Evolutionary conservation across 92 coral and sea anemone species (phyloP), one percentile per base, ranked within the genome.

Genomic region (Epizoanthus illoricatus): DNA sequence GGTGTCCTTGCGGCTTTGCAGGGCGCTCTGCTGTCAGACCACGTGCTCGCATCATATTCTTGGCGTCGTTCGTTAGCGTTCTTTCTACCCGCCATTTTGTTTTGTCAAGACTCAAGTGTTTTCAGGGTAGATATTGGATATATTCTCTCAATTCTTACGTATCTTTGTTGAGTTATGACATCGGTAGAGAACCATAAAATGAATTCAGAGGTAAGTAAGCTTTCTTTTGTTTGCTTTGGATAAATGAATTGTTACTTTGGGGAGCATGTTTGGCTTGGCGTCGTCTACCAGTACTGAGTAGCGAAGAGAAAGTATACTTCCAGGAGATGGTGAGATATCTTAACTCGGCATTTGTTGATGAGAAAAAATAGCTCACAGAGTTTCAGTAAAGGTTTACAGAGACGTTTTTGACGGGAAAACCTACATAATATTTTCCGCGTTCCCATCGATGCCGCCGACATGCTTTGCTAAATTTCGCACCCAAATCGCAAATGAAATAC

Each of bases 111-210:
- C 11, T 42, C n/a, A n/a, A n/a, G n/a, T n/a, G n/a, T 78, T 78
- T 78, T 55, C 8, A 15, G 45, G 71, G 39, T 41, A 41, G 28
- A 62, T 69, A 63, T 78, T 78, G 82, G 82, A 69, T 41, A 42
- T 41, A 43, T 19, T 62, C 16, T 62, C 18, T 9, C 42, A 42
- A 43, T 78, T 66, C 24, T 63, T 42, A 62, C 71, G 43, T 63
- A 62, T 63, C 42, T 62, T 78, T 78, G 72, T 63, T 54, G 24
- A 58, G 71, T n/a, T 63, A 43, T 78, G 82, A 78, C 82, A 62
- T 19, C 71, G 19, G 41, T 6, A 78, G 71, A 43, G 17, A 43
- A 62, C 71, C 71, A 62, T 13, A 66, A 20, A 28, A 78, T 74
- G 80, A 74, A 21, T 42, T 45, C 63, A 21, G 69, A 78, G 82